phyloP scores from a whole-genome alignment of 2,113 vertebrate species.

The Toxostoma redivivum region DNA sequence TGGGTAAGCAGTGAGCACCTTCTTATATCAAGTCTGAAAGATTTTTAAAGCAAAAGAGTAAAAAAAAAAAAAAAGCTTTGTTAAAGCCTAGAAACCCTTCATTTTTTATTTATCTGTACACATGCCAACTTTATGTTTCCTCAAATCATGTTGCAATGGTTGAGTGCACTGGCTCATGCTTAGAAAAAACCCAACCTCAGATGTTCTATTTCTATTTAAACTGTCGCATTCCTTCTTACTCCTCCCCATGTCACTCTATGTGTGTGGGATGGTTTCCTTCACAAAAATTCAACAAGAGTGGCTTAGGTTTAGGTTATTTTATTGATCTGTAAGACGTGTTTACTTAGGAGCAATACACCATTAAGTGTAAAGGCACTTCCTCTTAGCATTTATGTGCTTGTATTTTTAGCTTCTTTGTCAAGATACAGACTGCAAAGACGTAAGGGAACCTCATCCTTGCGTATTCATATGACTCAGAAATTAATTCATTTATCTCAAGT shows the following conservation, averaged over 20 bases:
- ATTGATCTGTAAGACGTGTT: neutral
- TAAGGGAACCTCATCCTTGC: neutral
- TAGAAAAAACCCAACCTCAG: neutral
- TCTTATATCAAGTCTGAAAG: neutral
- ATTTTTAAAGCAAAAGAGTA: neutral
- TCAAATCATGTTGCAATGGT: neutral
- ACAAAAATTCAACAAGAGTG: neutral
- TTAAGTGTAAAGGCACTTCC: neutral
- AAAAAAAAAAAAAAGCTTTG: neutral
- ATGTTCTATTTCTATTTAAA: neutral
- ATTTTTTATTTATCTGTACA: neutral
- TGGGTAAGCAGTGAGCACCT: neutral
- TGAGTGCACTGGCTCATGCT: neutral
- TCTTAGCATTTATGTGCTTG: neutral
- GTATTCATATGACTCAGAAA: neutral
- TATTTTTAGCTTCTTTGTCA: neutral
- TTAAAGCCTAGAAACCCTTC: neutral
- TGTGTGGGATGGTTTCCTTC: neutral
- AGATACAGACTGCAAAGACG: neutral
- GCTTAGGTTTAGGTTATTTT: neutral
- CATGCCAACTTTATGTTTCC: neutral
- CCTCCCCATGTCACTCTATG: neutral
- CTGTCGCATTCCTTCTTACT: neutral
- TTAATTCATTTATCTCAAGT: neutral
- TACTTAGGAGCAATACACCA: neutral